Evolutionary conservation across 2,888 invertebrate genomes (phyloP), one percentile per base, ranked within the genome.

Genomic region (Netelia melanura): DNA sequence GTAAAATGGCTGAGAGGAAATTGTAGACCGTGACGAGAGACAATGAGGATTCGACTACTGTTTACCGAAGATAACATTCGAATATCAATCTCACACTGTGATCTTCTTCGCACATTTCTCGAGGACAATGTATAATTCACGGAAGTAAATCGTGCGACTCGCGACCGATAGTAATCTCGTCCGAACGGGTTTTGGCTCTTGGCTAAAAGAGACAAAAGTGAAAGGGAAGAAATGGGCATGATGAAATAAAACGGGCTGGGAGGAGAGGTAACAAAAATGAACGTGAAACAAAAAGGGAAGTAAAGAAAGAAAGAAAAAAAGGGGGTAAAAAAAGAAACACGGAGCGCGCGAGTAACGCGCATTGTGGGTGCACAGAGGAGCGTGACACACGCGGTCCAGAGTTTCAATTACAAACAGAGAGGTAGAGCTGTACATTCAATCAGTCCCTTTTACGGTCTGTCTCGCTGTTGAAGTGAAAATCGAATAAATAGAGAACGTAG

Each of bases 351-450:
- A 38, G 38, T 38, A 38, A 38, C 38, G 38, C 17, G 30, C 68
- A 48, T 65, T 48, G 48, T 56, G 48, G 21, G 44, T 23, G 65
- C 64, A 64, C 52, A 65, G 30, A 72, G 11, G 21, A 48, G 43
- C 44, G 74, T 64, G 75, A 52, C 54, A 52, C 67, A 43, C 30
- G 17, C 48, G 11, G 30, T 75, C 38, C 67, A 48, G 23, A 81
- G 68, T 58, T 81, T 65, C 67, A 81, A 64, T 79, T 83, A 54
- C 48, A 68, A 68, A 56, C 56, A 1, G 64, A 21, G 23, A 23
- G 48, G 48, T 17, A 62, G 30, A 62, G 71, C 30, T 11, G 61
- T 61, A 76, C 79, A 75, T 80, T 83, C 79, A 76, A 79, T 84
- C 75, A 71, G 75, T 80, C 65, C 52, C 58, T 71, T 75, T 75